Percentiles rank a stretch among this genome's conserved stretches.
phyloP scores from a whole-genome alignment of 2,113 vertebrate species.

The Coturnix japonica region DNA sequence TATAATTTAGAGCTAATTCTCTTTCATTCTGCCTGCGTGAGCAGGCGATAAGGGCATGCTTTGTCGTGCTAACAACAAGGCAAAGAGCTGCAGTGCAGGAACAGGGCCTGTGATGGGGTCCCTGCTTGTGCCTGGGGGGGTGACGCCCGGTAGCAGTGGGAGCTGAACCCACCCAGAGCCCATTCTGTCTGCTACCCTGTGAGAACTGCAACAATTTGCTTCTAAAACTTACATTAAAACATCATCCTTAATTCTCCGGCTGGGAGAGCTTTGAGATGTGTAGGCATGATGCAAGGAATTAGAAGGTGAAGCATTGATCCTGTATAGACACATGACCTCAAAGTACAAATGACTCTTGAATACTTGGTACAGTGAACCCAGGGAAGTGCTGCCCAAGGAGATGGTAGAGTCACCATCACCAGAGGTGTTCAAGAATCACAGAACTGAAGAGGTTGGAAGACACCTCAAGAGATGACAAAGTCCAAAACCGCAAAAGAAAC shows the following conservation, averaged over 20 bases:
- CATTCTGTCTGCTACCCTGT: accelerated
- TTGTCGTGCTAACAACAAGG: slow-evolving; percentile 65
- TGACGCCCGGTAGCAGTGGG: accelerated
- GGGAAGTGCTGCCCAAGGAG: too few relatives aligned
- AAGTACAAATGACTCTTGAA: background rate
- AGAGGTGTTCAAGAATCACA: too few relatives aligned
- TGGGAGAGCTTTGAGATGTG: background rate
- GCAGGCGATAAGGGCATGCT: slow-evolving; percentile 77
- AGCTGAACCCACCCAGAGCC: accelerated
- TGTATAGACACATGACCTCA: accelerated
- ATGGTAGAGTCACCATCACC: too few relatives aligned
- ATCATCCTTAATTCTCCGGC: background rate
- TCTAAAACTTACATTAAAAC: background rate
- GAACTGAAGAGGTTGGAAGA: too few relatives aligned
- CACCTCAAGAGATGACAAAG: too few relatives aligned
- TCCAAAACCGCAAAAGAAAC: too few relatives aligned
- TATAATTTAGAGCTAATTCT: slow-evolving; percentile 82
- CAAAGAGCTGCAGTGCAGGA: slow-evolving; percentile 24
- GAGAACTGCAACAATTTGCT: background rate
- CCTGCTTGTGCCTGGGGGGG: accelerated
- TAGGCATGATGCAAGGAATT: background rate
- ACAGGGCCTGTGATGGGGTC: slow-evolving; percentile 5
- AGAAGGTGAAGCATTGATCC: background rate
- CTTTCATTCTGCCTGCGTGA: slow-evolving; percentile 79
- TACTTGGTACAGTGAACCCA: background rate